Evolutionary conservation across 2,888 invertebrate genomes (phyloP).

Genomic region (Thymelicus sylvestris): DNA sequence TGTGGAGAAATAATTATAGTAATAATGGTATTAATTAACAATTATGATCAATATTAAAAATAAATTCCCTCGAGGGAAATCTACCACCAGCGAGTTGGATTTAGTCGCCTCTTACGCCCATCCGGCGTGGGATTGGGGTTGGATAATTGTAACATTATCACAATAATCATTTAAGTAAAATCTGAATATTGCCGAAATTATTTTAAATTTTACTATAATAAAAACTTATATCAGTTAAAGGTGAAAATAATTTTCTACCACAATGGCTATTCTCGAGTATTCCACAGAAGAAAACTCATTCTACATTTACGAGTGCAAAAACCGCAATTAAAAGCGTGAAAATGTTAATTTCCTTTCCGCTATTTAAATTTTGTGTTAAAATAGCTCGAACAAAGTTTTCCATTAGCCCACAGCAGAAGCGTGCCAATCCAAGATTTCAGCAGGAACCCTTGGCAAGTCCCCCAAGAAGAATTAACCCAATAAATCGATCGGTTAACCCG

Average conservation of each 20-base stretch:
- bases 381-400: slow-evolving; percentile 3
- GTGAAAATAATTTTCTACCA: background rate
- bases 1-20: no score
- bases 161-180: no score
- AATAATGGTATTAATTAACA: no score
- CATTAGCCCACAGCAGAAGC: background rate
- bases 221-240: background rate
- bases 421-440: slow-evolving; percentile 26
- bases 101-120: no score
- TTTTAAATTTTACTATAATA: no score
- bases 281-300: slow-evolving; percentile 4
- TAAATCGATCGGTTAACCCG: slow-evolving; percentile 36
- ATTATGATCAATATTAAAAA: no score
- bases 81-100: no score
- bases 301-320: background rate
- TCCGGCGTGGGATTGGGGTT: no score
- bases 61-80: no score
- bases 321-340: slow-evolving; percentile 7
- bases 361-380: slow-evolving; percentile 1
- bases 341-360: background rate
- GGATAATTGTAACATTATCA: no score
- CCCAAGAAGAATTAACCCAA: slow-evolving; percentile 32
- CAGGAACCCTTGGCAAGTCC: slow-evolving; percentile 22
- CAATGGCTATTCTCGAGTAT: background rate
- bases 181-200: no score